A percentile compares a stretch with the other conserved stretches of the same genome.
These are phyloP conservation scores for Channa argus DNA, from an alignment of 2,113 vertebrate species.

Conservation along the genomic window DNA sequence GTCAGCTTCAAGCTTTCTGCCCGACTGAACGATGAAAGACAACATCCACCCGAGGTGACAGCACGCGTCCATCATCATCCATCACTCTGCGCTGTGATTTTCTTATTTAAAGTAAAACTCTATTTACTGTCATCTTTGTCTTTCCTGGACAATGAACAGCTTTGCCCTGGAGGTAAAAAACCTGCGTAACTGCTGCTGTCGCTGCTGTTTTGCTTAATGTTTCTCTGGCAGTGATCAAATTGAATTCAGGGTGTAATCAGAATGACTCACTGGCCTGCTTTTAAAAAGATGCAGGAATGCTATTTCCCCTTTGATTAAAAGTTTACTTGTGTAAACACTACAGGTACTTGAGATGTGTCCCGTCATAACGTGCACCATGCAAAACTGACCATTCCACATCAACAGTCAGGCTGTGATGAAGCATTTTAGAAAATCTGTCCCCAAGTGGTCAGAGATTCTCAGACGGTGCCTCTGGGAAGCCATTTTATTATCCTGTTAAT, in stretches of 20 bases:
- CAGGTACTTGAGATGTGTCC: no score
- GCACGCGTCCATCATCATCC: slow-evolving; percentile 48
- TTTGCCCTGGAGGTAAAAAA: slow-evolving; percentile 19
- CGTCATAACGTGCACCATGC: no score
- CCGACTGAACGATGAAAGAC: slow-evolving; percentile 37
- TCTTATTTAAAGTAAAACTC: slow-evolving; percentile 47
- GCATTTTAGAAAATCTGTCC: no score
- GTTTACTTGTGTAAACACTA: no score
- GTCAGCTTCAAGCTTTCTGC: slow-evolving; percentile 47
- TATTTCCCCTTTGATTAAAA: no score
- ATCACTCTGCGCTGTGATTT: slow-evolving; percentile 20
- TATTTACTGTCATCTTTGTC: slow-evolving; percentile 37
- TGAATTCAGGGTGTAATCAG: slow-evolving; percentile 16
- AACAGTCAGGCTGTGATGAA: no score
- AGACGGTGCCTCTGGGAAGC: no score
- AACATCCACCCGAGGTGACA: slow-evolving; percentile 57
- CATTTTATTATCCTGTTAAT: no score
- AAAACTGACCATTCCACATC: no score
- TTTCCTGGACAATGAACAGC: slow-evolving; percentile 36
- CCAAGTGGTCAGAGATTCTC: no score
- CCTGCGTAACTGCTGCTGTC: slow-evolving; percentile 12
- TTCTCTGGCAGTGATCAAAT: slow-evolving; percentile 14
- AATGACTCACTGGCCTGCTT: slow-evolving; percentile 3
- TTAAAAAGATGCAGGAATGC: no score
- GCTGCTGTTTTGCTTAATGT: slow-evolving; percentile 10